Evolutionary conservation across 2,888 invertebrate species (phyloP), one percentile per base, ranked within the genome.

Genomic region (Taenaris catops): DNA sequence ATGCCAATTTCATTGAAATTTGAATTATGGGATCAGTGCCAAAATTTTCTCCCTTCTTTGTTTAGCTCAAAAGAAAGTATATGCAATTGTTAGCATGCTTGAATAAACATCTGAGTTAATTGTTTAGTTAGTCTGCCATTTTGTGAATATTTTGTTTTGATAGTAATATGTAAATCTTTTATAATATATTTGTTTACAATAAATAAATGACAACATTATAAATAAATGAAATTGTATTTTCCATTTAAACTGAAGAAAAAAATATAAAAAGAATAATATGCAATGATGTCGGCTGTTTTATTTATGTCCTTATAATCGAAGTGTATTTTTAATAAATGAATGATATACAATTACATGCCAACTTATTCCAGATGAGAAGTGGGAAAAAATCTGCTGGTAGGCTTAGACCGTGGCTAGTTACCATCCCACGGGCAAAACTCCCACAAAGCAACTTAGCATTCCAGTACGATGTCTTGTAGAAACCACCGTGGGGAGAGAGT

Each of bases 101-200:
- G 72, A 72, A 60, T 66, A 71, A 76, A 75, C 79, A 80, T 76
- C 81, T 75, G 78, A 80, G 75, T 80, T 55, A 76, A 79, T 79
- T 80, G 76, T 83, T 84, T 83, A 80, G 86, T 86, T 86, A 86
- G 86, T 86, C 86, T 86, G 86, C 86, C 86, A 86, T 83, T 81
- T 84, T 86, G 86, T 86, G 86, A 86, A 86, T 86, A 86, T 84
- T 83, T 86, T 83, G 86, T 86, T 84, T 84, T 84, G 79, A 86
- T 86, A 86, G 83, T 84, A 83, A 84, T 86, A 84, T 86, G 86
- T 86, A 86, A 86, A 86, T 84, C 86, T 86, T 86, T 86, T 86
- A 84, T 86, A 86, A 86, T 84, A 86, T 84, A 86, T 86, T 86
- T 86, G 86, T 84, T 86, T 86, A 86, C 83, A 81, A 81, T 83